These are phyloP conservation scores for Sander vitreus DNA, from an alignment of 2,113 vertebrate species.

Conservation along the genomic window DNA sequence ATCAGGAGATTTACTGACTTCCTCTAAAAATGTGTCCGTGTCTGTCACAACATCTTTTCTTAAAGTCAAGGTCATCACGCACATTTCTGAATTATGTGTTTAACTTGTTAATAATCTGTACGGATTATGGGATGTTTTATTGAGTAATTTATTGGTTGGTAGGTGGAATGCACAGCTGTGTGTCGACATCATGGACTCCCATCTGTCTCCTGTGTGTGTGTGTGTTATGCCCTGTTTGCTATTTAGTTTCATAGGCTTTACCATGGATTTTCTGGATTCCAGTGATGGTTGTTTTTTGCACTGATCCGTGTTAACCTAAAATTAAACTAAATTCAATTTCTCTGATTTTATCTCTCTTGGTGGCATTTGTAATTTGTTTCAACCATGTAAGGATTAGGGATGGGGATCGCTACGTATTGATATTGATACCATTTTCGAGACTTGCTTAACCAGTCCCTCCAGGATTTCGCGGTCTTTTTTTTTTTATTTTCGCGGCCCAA, in stretches of 20 bases:
- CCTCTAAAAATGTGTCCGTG: background rate
- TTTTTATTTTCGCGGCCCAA: no score
- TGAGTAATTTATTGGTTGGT: conserved; percentile 2
- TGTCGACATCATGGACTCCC: conserved; percentile 17
- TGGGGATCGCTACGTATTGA: no score
- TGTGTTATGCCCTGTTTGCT: conserved; percentile 26
- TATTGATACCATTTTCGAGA: no score
- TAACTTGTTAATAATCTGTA: conserved; percentile 3
- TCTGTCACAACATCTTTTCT: background rate
- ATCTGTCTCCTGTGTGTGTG: conserved; percentile 26
- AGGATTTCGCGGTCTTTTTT: no score
- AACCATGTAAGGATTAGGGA: background rate
- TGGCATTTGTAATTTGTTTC: background rate
- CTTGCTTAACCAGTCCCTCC: no score
- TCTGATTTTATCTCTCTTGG: background rate
- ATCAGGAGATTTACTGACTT: background rate
- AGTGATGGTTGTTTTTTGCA: background rate
- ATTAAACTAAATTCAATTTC: background rate
- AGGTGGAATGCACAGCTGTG: conserved; percentile 65
- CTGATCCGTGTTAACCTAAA: background rate
- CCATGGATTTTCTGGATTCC: conserved; percentile 41
- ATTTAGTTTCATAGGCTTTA: conserved; percentile 1
- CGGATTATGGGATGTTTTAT: conserved; percentile 15
- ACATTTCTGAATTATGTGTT: background rate
- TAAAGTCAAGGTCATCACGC: background rate